Percentiles rank a stretch among this genome's conserved stretches.
phyloP scores from a whole-genome alignment of 2,888 invertebrate genomes.

The Reticulitermes lucifugus region DNA sequence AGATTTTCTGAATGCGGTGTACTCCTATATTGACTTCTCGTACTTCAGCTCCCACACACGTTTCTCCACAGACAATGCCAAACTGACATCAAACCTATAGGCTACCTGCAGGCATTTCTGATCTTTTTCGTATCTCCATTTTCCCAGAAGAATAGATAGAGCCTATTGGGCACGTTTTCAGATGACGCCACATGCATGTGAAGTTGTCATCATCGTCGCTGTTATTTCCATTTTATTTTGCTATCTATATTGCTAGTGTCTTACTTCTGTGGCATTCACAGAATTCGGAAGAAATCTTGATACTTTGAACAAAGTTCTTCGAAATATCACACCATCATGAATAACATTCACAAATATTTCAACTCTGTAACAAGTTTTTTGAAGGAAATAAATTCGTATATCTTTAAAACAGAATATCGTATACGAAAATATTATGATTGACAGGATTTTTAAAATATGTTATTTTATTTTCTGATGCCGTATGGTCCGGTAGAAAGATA shows the following conservation, averaged over 20 bases:
- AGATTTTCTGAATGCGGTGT: not conserved
- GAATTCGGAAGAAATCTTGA: not conserved
- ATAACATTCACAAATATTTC: too few species aligned
- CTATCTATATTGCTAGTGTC: not conserved
- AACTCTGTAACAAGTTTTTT: too few species aligned
- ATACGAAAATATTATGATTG: too few species aligned
- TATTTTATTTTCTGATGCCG: too few species aligned
- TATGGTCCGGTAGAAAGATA: too few species aligned
- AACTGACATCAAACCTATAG: not conserved
- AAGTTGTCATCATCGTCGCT: not conserved
- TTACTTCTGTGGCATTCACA: not conserved
- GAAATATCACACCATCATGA: not conserved
- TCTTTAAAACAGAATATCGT: too few species aligned
- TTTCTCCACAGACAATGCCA: not conserved
- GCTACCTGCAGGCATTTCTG: slow-evolving; percentile 25
- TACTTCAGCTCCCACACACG: not conserved
- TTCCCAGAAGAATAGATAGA: slow-evolving; percentile 29
- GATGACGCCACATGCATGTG: not conserved
- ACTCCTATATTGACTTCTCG: not conserved
- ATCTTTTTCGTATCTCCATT: not conserved
- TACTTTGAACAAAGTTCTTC: not conserved
- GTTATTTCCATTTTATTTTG: not conserved
- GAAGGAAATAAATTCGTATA: too few species aligned
- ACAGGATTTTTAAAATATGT: too few species aligned
- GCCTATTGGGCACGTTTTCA: slow-evolving; percentile 21